Percentiles rank a stretch among this genome's conserved stretches.
These are phyloP conservation scores for Pheosia tremula DNA, from an alignment of 2,888 invertebrate species.

Conservation along the genomic window DNA sequence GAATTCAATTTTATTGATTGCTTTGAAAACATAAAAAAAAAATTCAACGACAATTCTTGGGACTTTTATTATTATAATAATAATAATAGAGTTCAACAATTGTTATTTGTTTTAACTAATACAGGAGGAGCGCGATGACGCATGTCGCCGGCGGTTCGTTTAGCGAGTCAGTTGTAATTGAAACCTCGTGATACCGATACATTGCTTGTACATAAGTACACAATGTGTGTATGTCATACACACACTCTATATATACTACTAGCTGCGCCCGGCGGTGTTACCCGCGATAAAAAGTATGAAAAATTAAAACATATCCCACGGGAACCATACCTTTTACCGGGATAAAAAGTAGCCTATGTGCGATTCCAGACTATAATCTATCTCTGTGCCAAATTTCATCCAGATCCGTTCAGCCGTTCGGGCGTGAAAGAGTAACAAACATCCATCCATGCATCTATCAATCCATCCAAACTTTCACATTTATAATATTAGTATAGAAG, in stretches of 20 bases:
- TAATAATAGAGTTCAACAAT: conserved; percentile 25
- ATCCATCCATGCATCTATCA: too few relatives aligned
- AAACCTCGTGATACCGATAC: conserved; percentile 75
- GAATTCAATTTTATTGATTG: background rate
- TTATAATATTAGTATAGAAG: too few relatives aligned
- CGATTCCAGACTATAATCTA: too few relatives aligned
- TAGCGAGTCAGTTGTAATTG: conserved; percentile 74
- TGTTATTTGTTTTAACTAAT: conserved; percentile 11
- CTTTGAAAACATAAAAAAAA: background rate
- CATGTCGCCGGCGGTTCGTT: conserved; percentile 50
- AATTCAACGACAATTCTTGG: background rate
- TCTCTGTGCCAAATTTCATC: too few relatives aligned
- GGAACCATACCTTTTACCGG: too few relatives aligned
- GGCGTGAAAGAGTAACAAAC: too few relatives aligned
- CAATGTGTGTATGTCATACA: background rate
- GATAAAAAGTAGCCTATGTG: too few relatives aligned
- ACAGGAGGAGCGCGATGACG: conserved; percentile 41
- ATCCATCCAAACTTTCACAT: too few relatives aligned
- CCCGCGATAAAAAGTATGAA: too few relatives aligned
- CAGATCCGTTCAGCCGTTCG: too few relatives aligned
- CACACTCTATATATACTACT: background rate
- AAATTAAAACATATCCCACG: too few relatives aligned
- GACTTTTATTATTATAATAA: background rate
- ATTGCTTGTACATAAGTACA: conserved; percentile 38
- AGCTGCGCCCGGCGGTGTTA: too few relatives aligned